phyloP scores from a whole-genome alignment of 2,888 invertebrate species.

The Sinelater perroti region DNA sequence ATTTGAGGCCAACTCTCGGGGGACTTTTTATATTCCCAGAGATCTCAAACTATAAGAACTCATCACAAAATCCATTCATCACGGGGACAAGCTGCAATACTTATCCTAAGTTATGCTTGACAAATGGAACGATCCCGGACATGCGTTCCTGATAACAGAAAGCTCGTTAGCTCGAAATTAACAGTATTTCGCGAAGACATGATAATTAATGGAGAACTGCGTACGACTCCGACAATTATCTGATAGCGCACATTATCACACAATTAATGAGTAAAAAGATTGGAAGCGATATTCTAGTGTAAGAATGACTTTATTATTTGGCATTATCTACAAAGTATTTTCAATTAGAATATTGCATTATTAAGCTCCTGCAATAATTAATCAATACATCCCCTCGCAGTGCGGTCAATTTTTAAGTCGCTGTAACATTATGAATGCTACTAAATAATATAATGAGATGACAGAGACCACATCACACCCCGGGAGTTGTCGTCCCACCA shows the following conservation, averaged over 20 bases:
- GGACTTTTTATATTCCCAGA: slow-evolving; percentile 42
- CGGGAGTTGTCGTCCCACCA: slow-evolving; percentile 40
- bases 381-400: slow-evolving; percentile 2
- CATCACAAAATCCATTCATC: slow-evolving; percentile 53
- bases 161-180: slow-evolving; percentile 56
- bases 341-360: slow-evolving; percentile 6
- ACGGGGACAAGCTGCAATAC: slow-evolving; percentile 46
- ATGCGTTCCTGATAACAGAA: slow-evolving; percentile 53
- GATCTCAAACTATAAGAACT: slow-evolving; percentile 39
- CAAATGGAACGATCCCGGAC: slow-evolving; percentile 54
- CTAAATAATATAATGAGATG: slow-evolving; percentile 29
- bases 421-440: slow-evolving; percentile 17
- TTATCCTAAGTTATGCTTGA: slow-evolving; percentile 50
- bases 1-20: slow-evolving; percentile 39
- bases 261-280: slow-evolving; percentile 57
- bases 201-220: slow-evolving; percentile 58
- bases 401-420: slow-evolving; percentile 7
- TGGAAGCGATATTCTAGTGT: too few species aligned
- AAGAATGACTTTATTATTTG: slow-evolving; percentile 11
- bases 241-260: slow-evolving; percentile 56
- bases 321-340: slow-evolving; percentile 2
- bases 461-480: slow-evolving; percentile 27
- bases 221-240: slow-evolving; percentile 53
- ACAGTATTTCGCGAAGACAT: slow-evolving; percentile 55
- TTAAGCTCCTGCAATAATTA: slow-evolving; percentile 5